Evolutionary conservation across 2,113 vertebrate genomes (phyloP).

Genomic region (Anarrhichthys ocellatus): DNA sequence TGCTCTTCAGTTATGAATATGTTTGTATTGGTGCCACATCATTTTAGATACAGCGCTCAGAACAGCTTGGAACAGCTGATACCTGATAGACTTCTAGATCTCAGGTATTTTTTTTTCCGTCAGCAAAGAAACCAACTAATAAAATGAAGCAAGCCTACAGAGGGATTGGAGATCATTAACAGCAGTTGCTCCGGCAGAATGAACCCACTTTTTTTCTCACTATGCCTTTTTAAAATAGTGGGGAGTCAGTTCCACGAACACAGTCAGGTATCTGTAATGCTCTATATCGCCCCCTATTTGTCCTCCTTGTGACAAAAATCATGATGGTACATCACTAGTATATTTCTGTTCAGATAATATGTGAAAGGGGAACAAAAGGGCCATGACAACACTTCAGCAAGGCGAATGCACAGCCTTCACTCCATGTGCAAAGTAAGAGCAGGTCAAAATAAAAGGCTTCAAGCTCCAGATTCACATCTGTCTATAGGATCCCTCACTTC

Average conservation of each 20-base stretch:
- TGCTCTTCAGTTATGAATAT: constrained; percentile 5
- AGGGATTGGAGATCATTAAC: neutral
- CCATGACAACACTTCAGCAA: constrained; percentile 1
- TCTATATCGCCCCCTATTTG: constrained; percentile 40
- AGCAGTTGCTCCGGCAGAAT: neutral
- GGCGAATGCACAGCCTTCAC: neutral
- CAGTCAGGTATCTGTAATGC: neutral
- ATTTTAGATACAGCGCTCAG: constrained; percentile 1
- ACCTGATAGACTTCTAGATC: neutral
- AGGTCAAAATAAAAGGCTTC: constrained; percentile 22
- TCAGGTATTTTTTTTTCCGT: neutral
- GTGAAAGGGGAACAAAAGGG: neutral
- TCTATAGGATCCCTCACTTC: constrained; percentile 41
- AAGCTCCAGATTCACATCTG: constrained; percentile 41
- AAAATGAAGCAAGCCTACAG: neutral
- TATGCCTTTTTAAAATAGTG: neutral
- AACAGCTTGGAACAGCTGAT: neutral
- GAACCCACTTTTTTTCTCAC: neutral
- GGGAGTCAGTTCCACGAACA: neutral
- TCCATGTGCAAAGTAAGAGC: neutral
- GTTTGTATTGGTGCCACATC: neutral
- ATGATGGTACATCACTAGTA: neutral
- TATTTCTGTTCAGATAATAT: neutral
- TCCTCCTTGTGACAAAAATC: neutral
- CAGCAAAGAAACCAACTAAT: neutral